phyloP scores from a whole-genome alignment of 2,888 invertebrate genomes.

The Netelia fuscicornis region DNA sequence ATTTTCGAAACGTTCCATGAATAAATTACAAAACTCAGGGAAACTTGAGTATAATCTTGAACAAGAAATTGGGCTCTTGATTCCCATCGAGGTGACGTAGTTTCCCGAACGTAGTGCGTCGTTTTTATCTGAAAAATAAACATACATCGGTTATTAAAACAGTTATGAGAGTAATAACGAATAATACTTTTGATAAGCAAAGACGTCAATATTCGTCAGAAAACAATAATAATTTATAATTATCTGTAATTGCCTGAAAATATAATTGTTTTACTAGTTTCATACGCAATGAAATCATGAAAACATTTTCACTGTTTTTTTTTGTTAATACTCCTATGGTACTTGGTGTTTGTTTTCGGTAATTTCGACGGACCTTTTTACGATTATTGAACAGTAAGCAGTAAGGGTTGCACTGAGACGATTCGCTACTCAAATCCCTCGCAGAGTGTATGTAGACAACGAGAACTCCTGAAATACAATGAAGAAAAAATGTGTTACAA shows the following conservation, averaged over 20 bases:
- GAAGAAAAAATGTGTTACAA: not conserved
- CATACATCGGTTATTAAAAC: not conserved
- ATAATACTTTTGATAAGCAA: not conserved
- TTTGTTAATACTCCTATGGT: not conserved
- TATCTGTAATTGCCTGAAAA: not conserved
- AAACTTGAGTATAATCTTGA: constrained; percentile 85
- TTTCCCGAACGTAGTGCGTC: constrained; percentile 85
- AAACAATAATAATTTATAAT: not conserved
- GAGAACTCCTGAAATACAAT: constrained; percentile 84
- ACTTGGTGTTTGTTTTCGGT: not conserved
- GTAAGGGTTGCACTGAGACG: constrained; percentile 85
- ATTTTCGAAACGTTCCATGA: constrained; percentile 86
- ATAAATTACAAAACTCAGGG: constrained; percentile 86
- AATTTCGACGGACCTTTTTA: constrained; percentile 82
- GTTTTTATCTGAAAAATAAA: constrained; percentile 84
- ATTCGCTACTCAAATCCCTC: constrained; percentile 84
- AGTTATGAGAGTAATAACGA: not conserved
- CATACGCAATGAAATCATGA: no score
- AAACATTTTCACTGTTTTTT: not conserved
- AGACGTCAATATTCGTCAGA: not conserved
- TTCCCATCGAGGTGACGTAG: constrained; percentile 86
- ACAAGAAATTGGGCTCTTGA: constrained; percentile 86
- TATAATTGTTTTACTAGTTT: not conserved
- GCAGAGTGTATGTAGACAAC: constrained; percentile 86
- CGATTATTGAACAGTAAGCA: constrained; percentile 86